Base-by-base conservation (phyloP, 2,888 invertebrate species). In the Apotomis turbidana region DNA sequence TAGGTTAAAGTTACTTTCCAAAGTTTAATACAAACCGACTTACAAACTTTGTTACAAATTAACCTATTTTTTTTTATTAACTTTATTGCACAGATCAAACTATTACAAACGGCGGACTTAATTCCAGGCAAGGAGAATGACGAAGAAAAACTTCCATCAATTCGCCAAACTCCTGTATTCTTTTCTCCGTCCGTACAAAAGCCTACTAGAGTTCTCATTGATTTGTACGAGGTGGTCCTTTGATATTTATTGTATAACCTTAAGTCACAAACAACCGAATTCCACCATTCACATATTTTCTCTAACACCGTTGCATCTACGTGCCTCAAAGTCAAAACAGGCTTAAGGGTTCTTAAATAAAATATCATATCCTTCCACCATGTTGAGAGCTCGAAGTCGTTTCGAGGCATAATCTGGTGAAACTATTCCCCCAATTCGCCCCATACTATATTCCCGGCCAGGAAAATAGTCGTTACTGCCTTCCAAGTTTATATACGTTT, bases 351-450 rank as follows among this genome's bases (percentile, higher is more conserved):
- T 72, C 72, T 68, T 62, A 67, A 67, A 67, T 68, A 68, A 72
- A 68, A 72, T 72, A 72, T 63, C 52, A 72, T 63, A 68, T 13
- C 44, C 60, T 58, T 63, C 68, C 59, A 38, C 51, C 64, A 63
- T 64, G 54, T 46, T 44, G 68, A 68, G 68, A 59, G 72, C 62
- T 52, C 55, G 62, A 72, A 62, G 63, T 59, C 63, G 58, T 68
- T 72, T 58, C 63, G 13, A 15, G 62, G 72, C 46, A 68, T 72
- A 72, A 72, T 72, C 72, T 72, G 68, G 63, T 68, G 54, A 68
- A 72, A 72, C 72, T 72, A 72, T 72, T 63, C 54, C 72, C 72
- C 72, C 68, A 71, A 71, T 71, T 71, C 71, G 44, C 71, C 67
- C 61, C 57, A 67, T 38, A 67, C 55, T 66, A 44, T 55, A 9